Base-by-base conservation (phyloP, 64 coral and sea anemone genomes). In the Actinia equina region DNA sequence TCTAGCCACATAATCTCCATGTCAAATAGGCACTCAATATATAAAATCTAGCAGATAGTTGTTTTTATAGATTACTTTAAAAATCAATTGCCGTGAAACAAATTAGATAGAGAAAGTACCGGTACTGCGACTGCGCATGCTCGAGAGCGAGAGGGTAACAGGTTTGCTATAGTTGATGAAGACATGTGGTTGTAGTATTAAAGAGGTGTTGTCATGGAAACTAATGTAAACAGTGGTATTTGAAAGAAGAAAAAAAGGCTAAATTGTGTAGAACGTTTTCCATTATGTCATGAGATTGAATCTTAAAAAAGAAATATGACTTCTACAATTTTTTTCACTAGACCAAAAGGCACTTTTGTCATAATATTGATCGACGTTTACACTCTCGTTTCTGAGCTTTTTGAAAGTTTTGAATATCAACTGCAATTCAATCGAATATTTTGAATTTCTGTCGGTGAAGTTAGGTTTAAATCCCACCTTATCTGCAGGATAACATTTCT, bases 51-150 rank as follows among this genome's bases (percentile, higher is more conserved):
- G 8, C 26, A 69, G 63, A 10, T 23, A 22, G n/a, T 20, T n/a
- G 22, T 69, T n/a, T 26, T 20, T n/a, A 22, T 69, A 5, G 19
- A 25, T 69, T 69, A 22, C 63, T 69, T 69, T 69, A 4, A 69
- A 69, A 69, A 69, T 69, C 63, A 69, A 69, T 69, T 69, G 10
- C 22, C 63, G 63, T 69, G 63, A 69, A 69, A 69, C 22, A n/a
- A 20, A 8, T 69, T 6, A 22, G n/a, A 37, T 37, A 37, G 30
- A 37, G 30, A 1, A 37, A 37, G 30, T 37, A 37, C 30, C 30
- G 30, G 30, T 37, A 69, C 9, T 27, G 22, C 20, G 22, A n/a
- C n/a, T 18, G 22, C 63, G 63, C 63, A 69, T 69, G 63, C 20
- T 2, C 10, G 9, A 69, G 19, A 11, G 63, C 10, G 9, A 69